Evolutionary conservation across 1,140 invertebrate species (phyloP).

Genomic region (Phocides pigmalion): DNA sequence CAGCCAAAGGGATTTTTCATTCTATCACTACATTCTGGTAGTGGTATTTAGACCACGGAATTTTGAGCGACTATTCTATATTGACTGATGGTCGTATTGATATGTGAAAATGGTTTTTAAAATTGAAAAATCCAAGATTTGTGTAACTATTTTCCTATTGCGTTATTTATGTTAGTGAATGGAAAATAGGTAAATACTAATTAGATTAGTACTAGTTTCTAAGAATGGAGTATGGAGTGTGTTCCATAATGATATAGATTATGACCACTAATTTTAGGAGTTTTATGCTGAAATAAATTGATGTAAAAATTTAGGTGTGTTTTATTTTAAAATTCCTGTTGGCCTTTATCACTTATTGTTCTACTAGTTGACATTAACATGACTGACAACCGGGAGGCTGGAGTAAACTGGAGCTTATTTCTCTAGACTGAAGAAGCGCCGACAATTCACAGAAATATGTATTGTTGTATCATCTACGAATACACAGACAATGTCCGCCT

Average conservation of each 20-base stretch:
- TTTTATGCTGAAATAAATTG: constrained; percentile 60
- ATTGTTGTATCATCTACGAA: too few relatives aligned
- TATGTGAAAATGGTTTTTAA: not conserved
- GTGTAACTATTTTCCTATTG: constrained; percentile 35
- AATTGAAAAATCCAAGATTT: constrained; percentile 13
- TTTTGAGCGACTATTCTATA: not conserved
- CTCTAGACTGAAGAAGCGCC: too few relatives aligned
- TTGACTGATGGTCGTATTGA: not conserved
- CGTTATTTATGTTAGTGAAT: constrained; percentile 30
- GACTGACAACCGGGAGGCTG: too few relatives aligned
- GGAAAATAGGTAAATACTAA: constrained; percentile 29
- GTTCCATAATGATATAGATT: constrained; percentile 49
- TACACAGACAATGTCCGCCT: too few relatives aligned
- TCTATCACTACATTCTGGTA: too few relatives aligned
- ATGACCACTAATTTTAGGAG: constrained; percentile 50
- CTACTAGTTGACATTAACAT: too few relatives aligned
- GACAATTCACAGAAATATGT: too few relatives aligned
- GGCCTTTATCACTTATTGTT: not conserved
- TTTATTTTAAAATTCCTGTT: not conserved
- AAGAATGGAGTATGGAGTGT: constrained; percentile 53
- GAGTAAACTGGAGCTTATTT: too few relatives aligned
- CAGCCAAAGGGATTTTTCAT: too few relatives aligned
- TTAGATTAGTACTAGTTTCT: constrained; percentile 41
- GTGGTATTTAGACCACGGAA: too few relatives aligned
- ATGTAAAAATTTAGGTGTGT: constrained; percentile 42